These are phyloP conservation scores for Carettochelys insculpta DNA, from an alignment of 2,113 vertebrate species.

Conservation along the genomic window DNA sequence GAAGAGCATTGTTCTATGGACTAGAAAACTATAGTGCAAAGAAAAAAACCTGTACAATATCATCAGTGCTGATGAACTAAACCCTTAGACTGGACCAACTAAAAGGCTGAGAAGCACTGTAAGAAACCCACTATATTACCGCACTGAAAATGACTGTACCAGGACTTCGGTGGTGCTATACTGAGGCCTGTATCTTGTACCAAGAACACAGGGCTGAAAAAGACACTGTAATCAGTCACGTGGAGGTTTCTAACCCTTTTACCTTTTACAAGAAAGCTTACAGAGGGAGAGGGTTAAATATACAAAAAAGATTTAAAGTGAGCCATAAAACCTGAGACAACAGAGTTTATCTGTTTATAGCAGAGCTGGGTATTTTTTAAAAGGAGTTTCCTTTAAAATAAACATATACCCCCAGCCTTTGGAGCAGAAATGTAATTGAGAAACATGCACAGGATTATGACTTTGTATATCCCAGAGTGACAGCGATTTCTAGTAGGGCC, in stretches of 20 bases:
- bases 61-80: neutral
- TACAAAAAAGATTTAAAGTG: neutral
- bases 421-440: neutral
- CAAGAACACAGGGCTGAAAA: neutral
- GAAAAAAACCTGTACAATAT: neutral
- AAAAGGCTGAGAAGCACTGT: neutral
- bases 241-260: neutral
- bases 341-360: neutral
- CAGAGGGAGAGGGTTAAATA: neutral
- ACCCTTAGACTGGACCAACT: neutral
- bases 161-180: accelerated
- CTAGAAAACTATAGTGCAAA: neutral
- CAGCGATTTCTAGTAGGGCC: neutral
- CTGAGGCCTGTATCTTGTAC: neutral
- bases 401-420: neutral
- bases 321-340: neutral
- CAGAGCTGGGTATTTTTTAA: neutral
- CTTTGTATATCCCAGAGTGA: neutral
- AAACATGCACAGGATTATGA: neutral
- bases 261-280: neutral
- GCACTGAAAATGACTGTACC: neutral
- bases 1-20: neutral
- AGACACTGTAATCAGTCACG: neutral
- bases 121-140: neutral
- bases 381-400: neutral